Base-by-base conservation (phyloP, 2,797 vertebrate species). In the Helicolenus hilgendorfi region DNA sequence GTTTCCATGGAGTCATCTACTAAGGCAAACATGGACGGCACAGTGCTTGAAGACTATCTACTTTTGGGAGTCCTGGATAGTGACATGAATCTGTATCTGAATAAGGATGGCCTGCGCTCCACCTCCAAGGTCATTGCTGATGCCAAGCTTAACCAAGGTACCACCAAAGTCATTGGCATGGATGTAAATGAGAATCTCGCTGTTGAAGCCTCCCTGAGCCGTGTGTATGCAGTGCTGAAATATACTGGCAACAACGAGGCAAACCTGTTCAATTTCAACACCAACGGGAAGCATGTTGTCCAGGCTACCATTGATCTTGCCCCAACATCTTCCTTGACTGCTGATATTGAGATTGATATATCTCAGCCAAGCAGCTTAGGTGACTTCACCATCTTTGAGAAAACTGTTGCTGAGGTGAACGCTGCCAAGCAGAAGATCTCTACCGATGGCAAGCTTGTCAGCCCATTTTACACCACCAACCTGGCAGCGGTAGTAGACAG, bases 101-200 rank as follows among this genome's bases (percentile, higher is more conserved):
- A 98, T 96, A 93, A 95, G 45, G 95, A 98, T 81, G 96, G 94
- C 27, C 86, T 97, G 10, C 98, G 98, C 13, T 98, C 98, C 78
- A 97, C 96, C 72, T 83, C 96, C 72, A 98, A 97, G 74, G 58
- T 98, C 24, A 95, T 95, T 77, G 94, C 95, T 18, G 95, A 94
- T 77, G 95, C 97, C 77, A 98, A 97, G 88, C 82, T 97, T 27
- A 94, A 93, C 85, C 18, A 79, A 22, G 93, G 77, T 20, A 45
- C 91, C 56, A 94, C 93, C 77, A 98, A 95, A 83, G 7, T 98
- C 72, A 95, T 98, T 94, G 90, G 87, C 33, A 84, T 98, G 84
- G 97, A 98, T 86, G 58, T 98, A 56, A 97, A 97, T 93, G 97
- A 98, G 91, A 96, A 93, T 76, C 82, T 98, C 88, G 97, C 97